A percentile compares a stretch with the other conserved stretches of the same genome.
Evolutionary conservation across 2,888 invertebrate species (phyloP).

Genomic region (Lordiphosa andalusiaca): DNA sequence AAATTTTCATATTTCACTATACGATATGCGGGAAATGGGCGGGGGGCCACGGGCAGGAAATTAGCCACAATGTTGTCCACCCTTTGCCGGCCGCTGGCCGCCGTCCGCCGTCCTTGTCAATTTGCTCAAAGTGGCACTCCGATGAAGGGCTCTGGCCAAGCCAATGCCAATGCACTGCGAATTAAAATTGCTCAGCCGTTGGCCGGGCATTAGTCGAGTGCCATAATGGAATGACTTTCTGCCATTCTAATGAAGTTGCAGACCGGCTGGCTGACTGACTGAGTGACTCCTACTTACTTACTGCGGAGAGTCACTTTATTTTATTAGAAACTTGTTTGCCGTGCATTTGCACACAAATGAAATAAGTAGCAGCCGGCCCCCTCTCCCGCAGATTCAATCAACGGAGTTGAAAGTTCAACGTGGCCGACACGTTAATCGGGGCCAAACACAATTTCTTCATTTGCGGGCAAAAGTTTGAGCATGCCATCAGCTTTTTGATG

Average conservation of each 20-base stretch:
- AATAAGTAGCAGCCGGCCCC: constrained; percentile 34
- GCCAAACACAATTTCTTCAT: constrained; percentile 55
- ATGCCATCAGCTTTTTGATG: constrained; percentile 51
- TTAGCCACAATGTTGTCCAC: constrained; percentile 6
- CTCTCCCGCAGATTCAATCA: constrained; percentile 55
- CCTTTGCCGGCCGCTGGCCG: background rate
- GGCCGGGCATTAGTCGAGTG: constrained; percentile 38
- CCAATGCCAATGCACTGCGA: constrained; percentile 57
- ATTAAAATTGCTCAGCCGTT: constrained; percentile 64
- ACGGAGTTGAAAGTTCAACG: constrained; percentile 40
- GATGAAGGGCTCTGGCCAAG: constrained; percentile 34
- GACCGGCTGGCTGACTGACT: background rate
- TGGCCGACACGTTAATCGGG: constrained; percentile 40
- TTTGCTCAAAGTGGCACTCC: constrained; percentile 28
- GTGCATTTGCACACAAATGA: constrained; percentile 49
- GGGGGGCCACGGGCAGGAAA: background rate
- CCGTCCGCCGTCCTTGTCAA: constrained; percentile 40
- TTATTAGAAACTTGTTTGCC: constrained; percentile 62
- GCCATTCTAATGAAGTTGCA: constrained; percentile 58
- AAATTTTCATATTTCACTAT: constrained; percentile 9
- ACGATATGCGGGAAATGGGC: background rate
- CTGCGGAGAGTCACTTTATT: constrained; percentile 53
- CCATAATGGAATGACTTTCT: constrained; percentile 60
- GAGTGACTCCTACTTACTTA: too few relatives aligned
- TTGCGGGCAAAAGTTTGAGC: constrained; percentile 38